Conservation (phyloP, 1,140 invertebrate genomes). For the Pemphigus obesinymphae region DNA sequence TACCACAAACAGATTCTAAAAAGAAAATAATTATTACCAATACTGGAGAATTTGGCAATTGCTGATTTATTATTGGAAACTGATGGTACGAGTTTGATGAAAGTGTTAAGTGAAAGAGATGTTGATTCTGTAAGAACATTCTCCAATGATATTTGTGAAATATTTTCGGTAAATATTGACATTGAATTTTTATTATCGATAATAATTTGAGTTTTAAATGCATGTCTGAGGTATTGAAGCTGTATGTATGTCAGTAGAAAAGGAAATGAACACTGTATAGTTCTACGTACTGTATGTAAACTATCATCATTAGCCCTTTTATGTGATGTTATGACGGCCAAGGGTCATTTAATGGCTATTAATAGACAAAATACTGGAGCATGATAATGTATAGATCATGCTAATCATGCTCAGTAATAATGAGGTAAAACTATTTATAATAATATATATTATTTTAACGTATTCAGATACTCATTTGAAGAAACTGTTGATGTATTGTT, state of each 20-base stretch:
- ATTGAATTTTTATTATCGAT: neutral
- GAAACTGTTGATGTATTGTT: conserved; percentile 96
- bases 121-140: conserved; percentile 95
- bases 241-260: conserved; percentile 97
- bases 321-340: conserved; percentile 99
- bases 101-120: conserved; percentile 92
- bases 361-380: conserved; percentile 99
- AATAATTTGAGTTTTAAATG: conserved; percentile 40
- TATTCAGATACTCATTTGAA: conserved; percentile 78
- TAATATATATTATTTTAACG: neutral
- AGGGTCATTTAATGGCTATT: conserved; percentile 99
- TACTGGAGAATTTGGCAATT: conserved; percentile 93
- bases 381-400: too few species aligned
- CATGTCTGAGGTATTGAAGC: conserved; percentile 96
- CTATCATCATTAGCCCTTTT: conserved; percentile 97
- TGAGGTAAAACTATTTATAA: conserved; percentile 63
- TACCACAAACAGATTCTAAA: conserved; percentile 97
- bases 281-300: conserved; percentile 99
- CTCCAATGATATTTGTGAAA: conserved; percentile 99
- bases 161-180: conserved; percentile 71
- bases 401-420: too few species aligned
- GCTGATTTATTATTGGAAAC: conserved; percentile 99
- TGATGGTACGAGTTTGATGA: conserved; percentile 97
- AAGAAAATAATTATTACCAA: conserved; percentile 96
- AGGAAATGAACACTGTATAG: conserved; percentile 98